Evolutionary conservation across 2,113 vertebrate genomes (phyloP).

Genomic region (Brachypteracias leptosomus): DNA sequence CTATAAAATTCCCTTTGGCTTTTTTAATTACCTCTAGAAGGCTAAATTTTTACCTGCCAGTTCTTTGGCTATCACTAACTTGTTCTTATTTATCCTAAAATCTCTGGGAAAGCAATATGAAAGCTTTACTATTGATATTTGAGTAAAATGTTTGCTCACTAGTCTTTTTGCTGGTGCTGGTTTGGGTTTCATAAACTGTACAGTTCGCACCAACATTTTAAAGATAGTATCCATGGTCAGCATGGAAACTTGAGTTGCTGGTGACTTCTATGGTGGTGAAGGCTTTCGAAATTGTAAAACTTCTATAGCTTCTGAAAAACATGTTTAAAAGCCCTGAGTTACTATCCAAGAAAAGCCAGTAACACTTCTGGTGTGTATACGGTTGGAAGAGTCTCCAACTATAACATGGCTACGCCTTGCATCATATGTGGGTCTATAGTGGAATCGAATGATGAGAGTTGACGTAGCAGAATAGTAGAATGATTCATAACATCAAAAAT

Average conservation of each 20-base stretch:
- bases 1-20: not conserved
- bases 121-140: not conserved
- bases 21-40: conserved; percentile 16
- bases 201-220: not conserved
- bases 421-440: not conserved
- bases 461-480: not conserved
- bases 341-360: not conserved
- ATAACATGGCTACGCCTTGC: not conserved
- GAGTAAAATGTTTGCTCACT: not conserved
- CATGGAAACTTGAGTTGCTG: not conserved
- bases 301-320: not conserved
- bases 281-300: not conserved
- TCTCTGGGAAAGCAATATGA: not conserved
- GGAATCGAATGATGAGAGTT: not conserved
- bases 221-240: not conserved
- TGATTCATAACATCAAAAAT: not conserved
- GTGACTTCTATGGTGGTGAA: not conserved
- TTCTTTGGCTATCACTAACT: not conserved
- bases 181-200: not conserved
- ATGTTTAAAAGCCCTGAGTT: not conserved
- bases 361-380: not conserved
- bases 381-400: not conserved
- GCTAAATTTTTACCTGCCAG: not conserved
- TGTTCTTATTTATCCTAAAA: not conserved
- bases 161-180: not conserved